Conservation (phyloP, 2,113 vertebrate genomes). For the Megaleporinus macrocephalus region DNA sequence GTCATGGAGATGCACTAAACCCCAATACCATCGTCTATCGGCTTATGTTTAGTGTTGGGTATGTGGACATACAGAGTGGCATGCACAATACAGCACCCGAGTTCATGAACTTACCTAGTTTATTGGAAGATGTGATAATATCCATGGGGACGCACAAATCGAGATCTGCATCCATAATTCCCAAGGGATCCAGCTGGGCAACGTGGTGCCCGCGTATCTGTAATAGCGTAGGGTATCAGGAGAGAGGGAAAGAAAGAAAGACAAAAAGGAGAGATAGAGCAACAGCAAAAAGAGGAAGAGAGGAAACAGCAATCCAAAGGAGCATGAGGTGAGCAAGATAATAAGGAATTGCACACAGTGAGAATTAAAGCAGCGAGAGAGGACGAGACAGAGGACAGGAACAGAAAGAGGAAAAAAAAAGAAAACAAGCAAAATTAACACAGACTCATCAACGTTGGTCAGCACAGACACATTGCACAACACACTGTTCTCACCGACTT, state of each 20-base stretch:
- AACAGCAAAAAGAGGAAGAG: constrained; percentile 46
- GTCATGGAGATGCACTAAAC: no score
- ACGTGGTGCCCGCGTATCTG: constrained; percentile 91
- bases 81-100: no score
- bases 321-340: constrained; percentile 17
- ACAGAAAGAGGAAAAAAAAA: constrained; percentile 18
- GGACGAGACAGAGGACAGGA: constrained; percentile 63
- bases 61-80: no score
- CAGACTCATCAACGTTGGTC: constrained; percentile 61
- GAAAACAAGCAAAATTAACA: constrained; percentile 52
- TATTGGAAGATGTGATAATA: constrained; percentile 88
- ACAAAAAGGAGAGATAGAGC: not conserved
- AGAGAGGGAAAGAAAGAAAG: constrained; percentile 48
- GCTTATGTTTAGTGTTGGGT: no score
- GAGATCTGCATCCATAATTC: constrained; percentile 91
- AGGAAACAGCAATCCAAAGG: constrained; percentile 63
- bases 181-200: constrained; percentile 88
- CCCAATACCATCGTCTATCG: no score
- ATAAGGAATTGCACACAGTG: constrained; percentile 40
- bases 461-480: constrained; percentile 57
- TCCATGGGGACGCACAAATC: constrained; percentile 88
- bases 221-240: constrained; percentile 50
- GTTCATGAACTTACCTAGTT: constrained; percentile 87
- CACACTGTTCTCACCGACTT: constrained; percentile 89
- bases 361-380: constrained; percentile 3